Conservation (phyloP, 2,888 invertebrate genomes). For the Drosophila trichaetosa region DNA sequence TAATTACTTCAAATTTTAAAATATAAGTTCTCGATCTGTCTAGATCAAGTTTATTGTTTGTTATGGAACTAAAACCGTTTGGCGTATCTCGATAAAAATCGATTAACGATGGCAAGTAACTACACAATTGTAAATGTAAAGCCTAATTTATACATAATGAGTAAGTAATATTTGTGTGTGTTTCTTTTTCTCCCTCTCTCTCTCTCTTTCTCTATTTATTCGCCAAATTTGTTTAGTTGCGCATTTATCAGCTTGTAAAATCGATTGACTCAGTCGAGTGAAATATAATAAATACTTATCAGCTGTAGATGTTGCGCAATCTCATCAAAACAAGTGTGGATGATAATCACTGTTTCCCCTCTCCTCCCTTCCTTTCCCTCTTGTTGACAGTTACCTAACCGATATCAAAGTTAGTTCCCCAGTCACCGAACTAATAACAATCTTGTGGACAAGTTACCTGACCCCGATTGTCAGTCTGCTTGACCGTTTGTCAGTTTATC, state of each 20-base stretch:
- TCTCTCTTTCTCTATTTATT: neutral
- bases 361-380: no score
- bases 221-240: neutral
- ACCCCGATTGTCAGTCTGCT: constrained; percentile 6
- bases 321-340: constrained; percentile 26
- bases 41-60: neutral
- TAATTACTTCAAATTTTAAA: neutral
- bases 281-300: constrained; percentile 33
- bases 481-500: neutral
- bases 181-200: neutral
- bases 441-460: constrained; percentile 14
- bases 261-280: constrained; percentile 9
- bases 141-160: no score
- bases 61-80: neutral
- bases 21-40: neutral
- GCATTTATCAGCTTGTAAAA: constrained; percentile 8
- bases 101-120: neutral
- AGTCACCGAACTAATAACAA: constrained; percentile 26
- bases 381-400: constrained; percentile 17
- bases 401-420: constrained; percentile 1
- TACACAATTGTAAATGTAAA: neutral
- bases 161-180: no score
- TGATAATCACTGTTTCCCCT: constrained; percentile 11
- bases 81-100: no score
- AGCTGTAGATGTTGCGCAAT: constrained; percentile 32